Percentiles rank a stretch among this genome's conserved stretches.
Evolutionary conservation across 2,113 vertebrate species (phyloP).

Genomic region (Promerops cafer): DNA sequence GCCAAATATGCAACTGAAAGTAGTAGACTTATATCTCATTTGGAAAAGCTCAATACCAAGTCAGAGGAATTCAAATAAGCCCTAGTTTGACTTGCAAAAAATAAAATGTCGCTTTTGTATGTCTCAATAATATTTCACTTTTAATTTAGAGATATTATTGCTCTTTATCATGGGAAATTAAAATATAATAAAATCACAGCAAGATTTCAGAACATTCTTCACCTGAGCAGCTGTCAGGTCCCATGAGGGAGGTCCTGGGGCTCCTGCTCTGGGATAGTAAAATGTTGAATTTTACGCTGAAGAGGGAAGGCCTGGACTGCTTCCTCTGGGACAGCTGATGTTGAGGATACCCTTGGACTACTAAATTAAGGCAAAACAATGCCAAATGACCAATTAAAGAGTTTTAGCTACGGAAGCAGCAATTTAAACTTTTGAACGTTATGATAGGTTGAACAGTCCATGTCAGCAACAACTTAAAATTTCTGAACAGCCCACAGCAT

Average conservation of each 20-base stretch:
- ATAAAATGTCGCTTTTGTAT: neutral
- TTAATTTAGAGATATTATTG: neutral
- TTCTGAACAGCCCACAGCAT: neutral
- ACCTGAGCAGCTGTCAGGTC: neutral
- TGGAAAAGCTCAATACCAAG: neutral
- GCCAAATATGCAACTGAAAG: neutral
- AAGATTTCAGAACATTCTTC: neutral
- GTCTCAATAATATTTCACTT: neutral
- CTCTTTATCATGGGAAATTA: neutral
- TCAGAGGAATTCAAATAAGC: neutral
- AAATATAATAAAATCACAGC: neutral
- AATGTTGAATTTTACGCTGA: neutral
- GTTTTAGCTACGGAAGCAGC: neutral
- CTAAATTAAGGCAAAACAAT: neutral
- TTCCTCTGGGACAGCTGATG: neutral
- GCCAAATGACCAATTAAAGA: neutral
- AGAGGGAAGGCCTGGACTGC: neutral
- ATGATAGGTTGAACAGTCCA: neutral
- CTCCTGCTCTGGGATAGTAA: neutral
- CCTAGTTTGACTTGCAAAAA: neutral
- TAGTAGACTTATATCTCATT: neutral
- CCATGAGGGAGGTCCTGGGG: fast-evolving
- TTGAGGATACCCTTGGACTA: neutral
- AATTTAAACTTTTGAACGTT: neutral
- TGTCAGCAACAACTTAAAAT: neutral